Evolutionary conservation across 1,140 invertebrate species (phyloP).

Genomic region (Grapholita molesta): DNA sequence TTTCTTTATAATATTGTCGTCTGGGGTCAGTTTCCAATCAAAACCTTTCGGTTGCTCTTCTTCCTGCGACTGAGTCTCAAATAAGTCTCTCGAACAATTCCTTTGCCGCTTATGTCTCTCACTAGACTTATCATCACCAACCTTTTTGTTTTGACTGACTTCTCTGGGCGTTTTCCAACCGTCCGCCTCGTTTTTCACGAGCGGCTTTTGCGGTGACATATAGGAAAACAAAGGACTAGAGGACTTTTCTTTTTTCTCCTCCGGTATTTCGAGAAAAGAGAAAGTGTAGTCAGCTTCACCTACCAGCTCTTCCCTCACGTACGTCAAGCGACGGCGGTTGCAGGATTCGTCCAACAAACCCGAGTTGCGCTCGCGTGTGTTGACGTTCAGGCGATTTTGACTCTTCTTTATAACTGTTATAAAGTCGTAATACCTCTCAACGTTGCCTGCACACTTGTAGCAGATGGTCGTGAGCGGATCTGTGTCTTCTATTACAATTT

Average conservation of each 20-base stretch:
- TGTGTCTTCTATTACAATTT: conserved; percentile 54
- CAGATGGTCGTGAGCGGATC: conserved; percentile 55
- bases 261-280: conserved; percentile 50
- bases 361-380: neutral
- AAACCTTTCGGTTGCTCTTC: conserved; percentile 40
- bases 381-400: neutral
- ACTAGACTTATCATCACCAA: conserved; percentile 18
- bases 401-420: conserved; percentile 19
- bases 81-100: conserved; percentile 58
- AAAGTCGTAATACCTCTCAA: conserved; percentile 63
- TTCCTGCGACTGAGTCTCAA: conserved; percentile 64
- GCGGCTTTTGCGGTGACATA: conserved; percentile 49
- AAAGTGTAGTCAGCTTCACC: conserved; percentile 63
- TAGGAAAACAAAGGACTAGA: conserved; percentile 66
- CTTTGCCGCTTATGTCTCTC: conserved; percentile 37
- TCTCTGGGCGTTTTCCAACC: conserved; percentile 48
- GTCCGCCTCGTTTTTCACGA: conserved; percentile 34
- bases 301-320: conserved; percentile 52
- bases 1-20: conserved; percentile 53
- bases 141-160: conserved; percentile 23
- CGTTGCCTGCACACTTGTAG: conserved; percentile 60
- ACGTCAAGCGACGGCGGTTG: conserved; percentile 44
- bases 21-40: conserved; percentile 56
- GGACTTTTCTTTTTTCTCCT: conserved; percentile 47
- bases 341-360: conserved; percentile 1